These are phyloP conservation scores for Bombus pascuorum DNA, from an alignment of 1,140 invertebrate genomes.

Conservation along the genomic window DNA sequence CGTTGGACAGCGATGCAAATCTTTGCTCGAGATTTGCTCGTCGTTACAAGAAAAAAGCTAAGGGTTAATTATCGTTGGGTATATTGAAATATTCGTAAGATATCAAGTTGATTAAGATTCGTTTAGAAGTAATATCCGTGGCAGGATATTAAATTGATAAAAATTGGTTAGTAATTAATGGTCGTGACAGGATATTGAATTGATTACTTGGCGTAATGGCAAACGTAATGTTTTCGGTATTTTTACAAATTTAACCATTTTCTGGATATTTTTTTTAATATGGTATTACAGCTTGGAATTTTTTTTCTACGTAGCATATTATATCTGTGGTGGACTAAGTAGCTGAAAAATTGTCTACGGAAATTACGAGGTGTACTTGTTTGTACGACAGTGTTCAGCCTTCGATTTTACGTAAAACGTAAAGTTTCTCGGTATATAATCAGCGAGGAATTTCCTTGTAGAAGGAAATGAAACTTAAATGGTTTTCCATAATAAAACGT, in stretches of 20 bases:
- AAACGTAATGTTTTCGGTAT: not conserved
- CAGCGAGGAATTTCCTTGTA: not conserved
- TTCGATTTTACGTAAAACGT: not conserved
- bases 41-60: no score
- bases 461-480: not conserved
- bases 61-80: no score
- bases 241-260: not conserved
- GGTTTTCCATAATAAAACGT: not conserved
- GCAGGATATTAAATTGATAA: no score
- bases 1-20: no score
- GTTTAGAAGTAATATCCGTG: no score
- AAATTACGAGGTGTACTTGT: not conserved
- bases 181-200: no score
- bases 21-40: no score
- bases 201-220: no score
- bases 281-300: not conserved
- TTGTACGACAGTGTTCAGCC: not conserved
- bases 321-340: not conserved
- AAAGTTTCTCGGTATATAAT: not conserved
- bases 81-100: no score
- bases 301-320: not conserved
- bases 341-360: not conserved
- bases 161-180: no score
- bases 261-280: not conserved
- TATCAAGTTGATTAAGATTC: no score